phyloP scores from a whole-genome alignment of 2,888 invertebrate genomes.

The Ligdia adustata region DNA sequence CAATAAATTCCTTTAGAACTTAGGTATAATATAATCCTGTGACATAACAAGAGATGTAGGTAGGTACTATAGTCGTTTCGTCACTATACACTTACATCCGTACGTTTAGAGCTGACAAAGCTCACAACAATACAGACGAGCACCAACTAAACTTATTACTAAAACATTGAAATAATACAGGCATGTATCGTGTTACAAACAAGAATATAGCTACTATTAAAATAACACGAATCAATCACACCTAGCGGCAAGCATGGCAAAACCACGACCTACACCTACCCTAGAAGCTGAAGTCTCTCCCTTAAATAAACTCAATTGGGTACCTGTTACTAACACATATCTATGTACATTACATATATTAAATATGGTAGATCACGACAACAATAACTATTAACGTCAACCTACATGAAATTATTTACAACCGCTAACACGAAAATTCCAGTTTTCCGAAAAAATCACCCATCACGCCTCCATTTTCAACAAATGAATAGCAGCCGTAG shows the following conservation, averaged over 20 bases:
- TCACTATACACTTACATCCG: too few species aligned
- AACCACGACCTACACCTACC: conserved; percentile 57
- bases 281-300: conserved; percentile 75
- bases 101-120: conserved; percentile 59
- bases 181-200: too few species aligned
- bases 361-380: conserved; percentile 59
- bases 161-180: too few species aligned
- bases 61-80: too few species aligned
- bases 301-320: conserved; percentile 69
- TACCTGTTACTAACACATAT: conserved; percentile 40
- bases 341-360: conserved; percentile 45
- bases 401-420: conserved; percentile 65
- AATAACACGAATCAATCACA: conserved; percentile 23
- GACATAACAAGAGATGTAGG: conserved; percentile 39
- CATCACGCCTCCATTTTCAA: conserved; percentile 82
- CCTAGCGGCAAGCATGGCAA: conserved; percentile 57
- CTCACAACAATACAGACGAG: too few species aligned
- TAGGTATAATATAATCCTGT: not conserved
- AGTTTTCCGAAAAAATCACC: conserved; percentile 70
- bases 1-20: too few species aligned
- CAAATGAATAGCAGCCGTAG: conserved; percentile 72
- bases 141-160: too few species aligned
- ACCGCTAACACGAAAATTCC: conserved; percentile 73
- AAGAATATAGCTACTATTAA: too few species aligned
- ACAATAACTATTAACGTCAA: conserved; percentile 47